Base-by-base conservation (phyloP, 2,888 invertebrate genomes). In the Eupithecia inturbata region DNA sequence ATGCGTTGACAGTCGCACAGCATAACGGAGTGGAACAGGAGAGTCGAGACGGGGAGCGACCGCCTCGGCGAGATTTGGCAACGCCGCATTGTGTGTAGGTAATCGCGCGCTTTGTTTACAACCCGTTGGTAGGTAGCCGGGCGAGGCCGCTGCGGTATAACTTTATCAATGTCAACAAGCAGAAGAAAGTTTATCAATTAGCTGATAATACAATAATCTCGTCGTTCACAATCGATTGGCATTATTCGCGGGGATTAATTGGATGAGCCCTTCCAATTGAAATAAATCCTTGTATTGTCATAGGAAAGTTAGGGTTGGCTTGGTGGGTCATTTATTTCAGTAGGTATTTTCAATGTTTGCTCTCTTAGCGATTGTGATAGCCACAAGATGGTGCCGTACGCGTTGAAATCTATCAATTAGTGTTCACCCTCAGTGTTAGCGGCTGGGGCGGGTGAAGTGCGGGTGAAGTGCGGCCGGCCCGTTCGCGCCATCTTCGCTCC, bases 61-160 rank as follows among this genome's bases (percentile, higher is more conserved):
- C 77, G 81, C 78, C 82, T 86, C 63, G 36, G 36, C 12, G 39
- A 36, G 85, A 85, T 82, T 85, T 83, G 90, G 90, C 91, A 89
- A 89, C 90, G 89, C 87, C 89, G 89, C 90, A 82, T 80, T 73
- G 72, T 83, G 39, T 41, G 66, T 66, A n/a, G n/a, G n/a, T n/a
- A 66, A 84, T 87, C 87, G 86, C 85, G 88, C 89, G 90, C 84
- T 89, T 92, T 92, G 91, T 92, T 92, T 92, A 92, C 92, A 89
- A 88, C 84, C 70, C 75, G 78, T 70, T 68, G 80, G 81, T 82
- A 82, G 80, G 83, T 81, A 72, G 71, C 69, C 83, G 82, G 80
- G 71, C 86, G 88, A 87, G 87, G 86, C 83, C 87, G 87, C 85
- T 83, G 83, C 84, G 84, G 83, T 81, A 82, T 45, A 84, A 82